Percentiles rank a stretch among this genome's conserved stretches.
Conservation (phyloP, 2,113 vertebrate species). For the rabbit (Oryctolagus cuniculus) region DNA sequence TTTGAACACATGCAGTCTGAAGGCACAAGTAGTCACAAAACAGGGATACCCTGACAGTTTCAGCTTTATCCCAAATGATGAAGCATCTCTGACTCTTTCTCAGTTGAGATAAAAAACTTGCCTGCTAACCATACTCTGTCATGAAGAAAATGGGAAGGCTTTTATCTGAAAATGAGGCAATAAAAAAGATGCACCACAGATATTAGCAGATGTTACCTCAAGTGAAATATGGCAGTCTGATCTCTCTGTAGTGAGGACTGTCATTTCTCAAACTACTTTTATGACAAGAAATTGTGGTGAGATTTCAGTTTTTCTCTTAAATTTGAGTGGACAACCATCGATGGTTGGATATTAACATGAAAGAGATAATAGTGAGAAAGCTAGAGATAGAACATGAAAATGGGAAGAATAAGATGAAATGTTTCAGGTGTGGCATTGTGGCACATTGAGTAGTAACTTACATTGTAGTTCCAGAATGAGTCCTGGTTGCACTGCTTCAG, state of each 20-base stretch:
- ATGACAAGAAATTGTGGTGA: neutral
- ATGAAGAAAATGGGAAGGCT: neutral
- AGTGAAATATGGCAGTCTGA: neutral
- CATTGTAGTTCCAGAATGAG: no score
- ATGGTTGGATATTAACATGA: neutral
- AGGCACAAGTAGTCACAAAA: neutral
- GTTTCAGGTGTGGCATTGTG: neutral
- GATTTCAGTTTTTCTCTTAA: neutral
- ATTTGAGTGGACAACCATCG: neutral
- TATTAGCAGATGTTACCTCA: neutral
- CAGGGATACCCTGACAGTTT: neutral
- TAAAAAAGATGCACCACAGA: neutral
- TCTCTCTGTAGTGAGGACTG: neutral
- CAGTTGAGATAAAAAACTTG: neutral
- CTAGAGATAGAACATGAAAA: neutral
- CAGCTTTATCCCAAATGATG: neutral
- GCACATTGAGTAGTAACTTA: no score
- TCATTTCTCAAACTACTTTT: neutral
- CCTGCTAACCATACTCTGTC: neutral
- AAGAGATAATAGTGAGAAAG: neutral
- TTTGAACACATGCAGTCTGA: neutral
- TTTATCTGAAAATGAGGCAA: neutral
- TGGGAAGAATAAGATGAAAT: neutral
- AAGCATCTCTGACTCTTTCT: neutral
- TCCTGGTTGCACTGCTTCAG: no score